Evolutionary conservation across 2,797 vertebrate species (phyloP).

Genomic region (Lepus townsendii): DNA sequence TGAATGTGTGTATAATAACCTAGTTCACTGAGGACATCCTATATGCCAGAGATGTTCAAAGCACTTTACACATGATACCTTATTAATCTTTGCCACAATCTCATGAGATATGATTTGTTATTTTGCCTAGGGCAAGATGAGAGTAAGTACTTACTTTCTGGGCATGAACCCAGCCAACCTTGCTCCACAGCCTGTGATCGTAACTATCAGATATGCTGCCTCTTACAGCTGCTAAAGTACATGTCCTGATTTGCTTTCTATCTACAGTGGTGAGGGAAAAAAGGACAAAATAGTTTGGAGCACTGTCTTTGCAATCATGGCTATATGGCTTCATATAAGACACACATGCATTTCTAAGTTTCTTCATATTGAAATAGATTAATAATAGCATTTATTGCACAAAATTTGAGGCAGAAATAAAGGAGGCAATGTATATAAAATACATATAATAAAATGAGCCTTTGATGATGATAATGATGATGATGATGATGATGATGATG

Average conservation of each 20-base stretch:
- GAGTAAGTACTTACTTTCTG: neutral
- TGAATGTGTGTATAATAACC: neutral
- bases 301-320: neutral
- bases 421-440: neutral
- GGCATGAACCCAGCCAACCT: neutral
- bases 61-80: neutral
- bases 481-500: too few relatives aligned
- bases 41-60: neutral
- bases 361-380: neutral
- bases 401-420: neutral
- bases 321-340: neutral
- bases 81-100: neutral
- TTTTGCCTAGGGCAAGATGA: conserved; percentile 1
- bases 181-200: neutral
- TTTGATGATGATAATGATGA: neutral
- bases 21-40: neutral
- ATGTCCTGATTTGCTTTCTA: neutral
- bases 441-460: neutral
- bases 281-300: neutral
- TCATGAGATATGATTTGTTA: neutral
- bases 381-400: neutral
- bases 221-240: neutral
- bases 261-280: neutral
- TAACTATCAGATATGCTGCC: neutral
- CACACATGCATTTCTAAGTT: neutral